Evolutionary conservation across 2,888 invertebrate genomes (phyloP).

Genomic region (Mimumesa dahlbomi): DNA sequence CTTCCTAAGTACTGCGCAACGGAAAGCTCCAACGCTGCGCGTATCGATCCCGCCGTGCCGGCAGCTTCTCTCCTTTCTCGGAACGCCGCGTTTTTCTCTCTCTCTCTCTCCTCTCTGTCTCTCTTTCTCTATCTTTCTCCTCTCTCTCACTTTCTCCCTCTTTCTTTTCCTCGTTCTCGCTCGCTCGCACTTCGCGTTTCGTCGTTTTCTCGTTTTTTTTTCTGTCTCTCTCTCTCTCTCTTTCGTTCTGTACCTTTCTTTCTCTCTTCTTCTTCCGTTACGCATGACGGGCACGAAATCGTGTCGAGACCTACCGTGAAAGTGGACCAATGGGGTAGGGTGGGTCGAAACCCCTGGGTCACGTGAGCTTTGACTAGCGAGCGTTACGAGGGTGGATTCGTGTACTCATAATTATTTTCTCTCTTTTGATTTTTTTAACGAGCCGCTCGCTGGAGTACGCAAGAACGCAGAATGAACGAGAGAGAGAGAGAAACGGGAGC

Average conservation of each 20-base stretch:
- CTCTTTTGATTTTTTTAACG: constrained; percentile 63
- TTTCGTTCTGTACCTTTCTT: constrained; percentile 2
- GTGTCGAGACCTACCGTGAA: constrained; percentile 66
- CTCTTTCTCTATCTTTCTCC: background rate
- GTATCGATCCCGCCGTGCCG: constrained; percentile 58
- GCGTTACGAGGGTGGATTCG: constrained; percentile 61
- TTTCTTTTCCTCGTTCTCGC: constrained; percentile 28
- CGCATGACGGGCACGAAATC: constrained; percentile 61
- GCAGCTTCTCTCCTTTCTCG: constrained; percentile 45
- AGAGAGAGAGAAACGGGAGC: constrained; percentile 1
- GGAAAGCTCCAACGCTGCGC: constrained; percentile 56
- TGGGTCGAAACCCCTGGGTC: constrained; percentile 54
- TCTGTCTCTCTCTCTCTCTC: constrained; percentile 9
- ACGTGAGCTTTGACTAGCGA: constrained; percentile 68
- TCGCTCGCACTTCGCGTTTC: constrained; percentile 6
- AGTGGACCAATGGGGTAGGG: constrained; percentile 65
- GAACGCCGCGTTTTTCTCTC: constrained; percentile 32
- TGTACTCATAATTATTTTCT: constrained; percentile 64
- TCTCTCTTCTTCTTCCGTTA: constrained; percentile 48
- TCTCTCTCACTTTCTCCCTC: constrained; percentile 8
- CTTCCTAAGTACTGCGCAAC: constrained; percentile 59
- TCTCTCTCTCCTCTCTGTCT: constrained; percentile 7
- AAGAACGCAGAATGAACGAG: constrained; percentile 33
- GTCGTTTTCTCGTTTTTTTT: constrained; percentile 15
- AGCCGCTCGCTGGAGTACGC: constrained; percentile 43